Conservation (phyloP, 2,797 vertebrate genomes). For the Sebastes cheni region DNA sequence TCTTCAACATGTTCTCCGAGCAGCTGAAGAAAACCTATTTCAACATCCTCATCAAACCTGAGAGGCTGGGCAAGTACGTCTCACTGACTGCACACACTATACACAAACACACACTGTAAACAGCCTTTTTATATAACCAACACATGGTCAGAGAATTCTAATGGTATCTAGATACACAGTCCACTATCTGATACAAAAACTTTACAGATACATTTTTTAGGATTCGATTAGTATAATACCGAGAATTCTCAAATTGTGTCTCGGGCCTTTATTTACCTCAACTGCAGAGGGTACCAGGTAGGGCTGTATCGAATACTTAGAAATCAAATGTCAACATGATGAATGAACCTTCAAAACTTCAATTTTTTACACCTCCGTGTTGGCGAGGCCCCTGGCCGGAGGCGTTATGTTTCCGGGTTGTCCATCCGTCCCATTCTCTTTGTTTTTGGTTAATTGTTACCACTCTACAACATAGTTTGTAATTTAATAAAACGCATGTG, state of each 20-base stretch:
- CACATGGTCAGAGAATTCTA: neutral
- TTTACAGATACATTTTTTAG: accelerated
- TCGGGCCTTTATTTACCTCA: too few species aligned
- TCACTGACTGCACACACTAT: neutral
- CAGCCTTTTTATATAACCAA: neutral
- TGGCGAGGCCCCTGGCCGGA: too few species aligned
- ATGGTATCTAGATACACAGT: too few species aligned
- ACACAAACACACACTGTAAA: neutral
- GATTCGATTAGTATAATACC: accelerated
- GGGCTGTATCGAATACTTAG: too few species aligned
- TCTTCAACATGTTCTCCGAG: conserved; percentile 93
- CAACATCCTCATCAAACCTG: conserved; percentile 94
- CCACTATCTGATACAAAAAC: too few species aligned
- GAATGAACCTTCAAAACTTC: too few species aligned
- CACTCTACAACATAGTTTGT: neutral
- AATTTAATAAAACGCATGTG: neutral
- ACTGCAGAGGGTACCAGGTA: too few species aligned
- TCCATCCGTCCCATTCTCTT: neutral
- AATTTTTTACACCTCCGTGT: too few species aligned
- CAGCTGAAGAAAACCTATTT: conserved; percentile 96
- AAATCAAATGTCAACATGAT: too few species aligned
- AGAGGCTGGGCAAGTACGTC: conserved; percentile 91
- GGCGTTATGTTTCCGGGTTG: too few species aligned
- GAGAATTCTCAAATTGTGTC: too few species aligned
- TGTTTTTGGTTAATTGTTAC: neutral